These are phyloP conservation scores for Camptogramma bilineatum DNA, from an alignment of 2,888 invertebrate genomes.

Conservation along the genomic window DNA sequence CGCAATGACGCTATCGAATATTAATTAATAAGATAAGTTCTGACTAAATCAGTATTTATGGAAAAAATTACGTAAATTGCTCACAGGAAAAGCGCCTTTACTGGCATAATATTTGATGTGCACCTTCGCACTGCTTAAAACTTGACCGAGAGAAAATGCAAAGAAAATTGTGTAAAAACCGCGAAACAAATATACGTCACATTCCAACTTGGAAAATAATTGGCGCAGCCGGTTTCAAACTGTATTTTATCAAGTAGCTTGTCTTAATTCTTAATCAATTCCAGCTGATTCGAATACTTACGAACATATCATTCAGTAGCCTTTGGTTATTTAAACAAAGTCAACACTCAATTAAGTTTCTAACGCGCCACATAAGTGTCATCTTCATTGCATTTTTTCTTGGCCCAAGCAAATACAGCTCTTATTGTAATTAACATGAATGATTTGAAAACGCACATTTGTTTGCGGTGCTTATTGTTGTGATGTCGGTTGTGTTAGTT, in stretches of 20 bases:
- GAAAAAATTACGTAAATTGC: too few species aligned
- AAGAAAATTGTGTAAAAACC: not conserved
- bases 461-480: slow-evolving; percentile 60
- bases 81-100: slow-evolving; percentile 7
- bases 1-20: slow-evolving; percentile 18
- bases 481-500: slow-evolving; percentile 66
- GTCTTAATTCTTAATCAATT: too few species aligned
- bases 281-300: too few species aligned
- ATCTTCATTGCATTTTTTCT: not conserved
- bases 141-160: not conserved
- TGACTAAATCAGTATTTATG: slow-evolving; percentile 13
- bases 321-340: too few species aligned
- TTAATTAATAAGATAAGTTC: slow-evolving; percentile 7
- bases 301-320: too few species aligned
- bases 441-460: slow-evolving; percentile 48
- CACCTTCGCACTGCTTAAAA: not conserved
- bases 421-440: not conserved
- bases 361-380: too few species aligned
- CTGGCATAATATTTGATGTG: not conserved
- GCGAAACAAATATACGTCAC: too few species aligned
- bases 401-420: not conserved
- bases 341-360: too few species aligned
- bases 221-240: too few species aligned
- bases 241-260: too few species aligned
- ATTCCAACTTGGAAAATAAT: too few species aligned